Base-by-base conservation (phyloP, 2,797 vertebrate species). In the Bothrops alternatus region DNA sequence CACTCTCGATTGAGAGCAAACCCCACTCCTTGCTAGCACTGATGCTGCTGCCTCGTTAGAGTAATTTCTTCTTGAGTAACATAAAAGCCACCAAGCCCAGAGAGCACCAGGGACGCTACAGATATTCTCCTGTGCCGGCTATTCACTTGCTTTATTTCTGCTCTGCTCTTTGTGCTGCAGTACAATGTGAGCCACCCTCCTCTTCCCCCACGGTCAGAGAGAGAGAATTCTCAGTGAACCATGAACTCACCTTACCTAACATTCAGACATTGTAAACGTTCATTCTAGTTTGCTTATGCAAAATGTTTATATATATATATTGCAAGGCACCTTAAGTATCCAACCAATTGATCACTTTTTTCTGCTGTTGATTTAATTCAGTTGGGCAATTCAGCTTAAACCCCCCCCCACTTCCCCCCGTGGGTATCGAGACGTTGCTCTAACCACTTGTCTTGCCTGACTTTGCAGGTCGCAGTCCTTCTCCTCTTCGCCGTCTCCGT, bases 401-500 rank as follows among this genome's bases (percentile, higher is more conserved):
- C 16, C 13, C 5, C 5, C 28, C 2, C 16, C 47, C 47, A 6
- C 47, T 50, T 50, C 47, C 6, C 47, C 3, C 60, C 50, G 65
- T 23, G n/a, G 4, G 1, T 4, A 2, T 12, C 2, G 32, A 86
- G n/a, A 1, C 14, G 14, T 47, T 8, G 13, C 4, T 6, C 69
- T 57, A 4, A 47, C 63, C 3, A 2, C 4, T 10, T 85, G 69
- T 28, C 42, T 56, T 60, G 1, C 91, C 91, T 57, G 4, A 23
- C 18, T 94, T 65, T 90, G 88, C 91, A 99, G 99, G 96, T 99
- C 99, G 65, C 97, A 98, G 7, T 98, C 98, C 92, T 98, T 98
- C 96, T 99, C 99, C 2, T 99, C 98, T 1, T 99, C 99, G 13
- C 98, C 98, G 0, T 99, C 99, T 94, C 98, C 98, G 0, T 99